phyloP scores from a whole-genome alignment of 2,888 invertebrate genomes.

The Hartigia nigra region DNA sequence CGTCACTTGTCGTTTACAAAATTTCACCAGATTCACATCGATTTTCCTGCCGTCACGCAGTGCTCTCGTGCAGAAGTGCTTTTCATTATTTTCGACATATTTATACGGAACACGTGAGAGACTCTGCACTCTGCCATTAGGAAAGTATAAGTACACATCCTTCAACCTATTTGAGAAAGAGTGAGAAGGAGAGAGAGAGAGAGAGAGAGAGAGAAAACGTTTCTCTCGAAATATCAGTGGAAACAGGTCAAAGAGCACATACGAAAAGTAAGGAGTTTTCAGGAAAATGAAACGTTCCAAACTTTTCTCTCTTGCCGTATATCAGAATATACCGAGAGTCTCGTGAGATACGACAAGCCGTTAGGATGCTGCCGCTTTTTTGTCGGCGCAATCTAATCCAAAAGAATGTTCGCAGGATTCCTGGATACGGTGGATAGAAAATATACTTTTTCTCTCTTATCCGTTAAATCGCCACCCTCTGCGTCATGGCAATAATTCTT shows the following conservation, averaged over 20 bases:
- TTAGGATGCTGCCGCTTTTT: background rate
- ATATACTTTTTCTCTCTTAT: background rate
- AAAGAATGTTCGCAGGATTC: background rate
- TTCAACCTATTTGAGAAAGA: no score
- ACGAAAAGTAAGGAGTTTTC: background rate
- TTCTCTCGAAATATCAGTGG: background rate
- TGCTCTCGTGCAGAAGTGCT: background rate
- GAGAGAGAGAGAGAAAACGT: background rate
- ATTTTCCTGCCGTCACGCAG: background rate
- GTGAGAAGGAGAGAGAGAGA: background rate
- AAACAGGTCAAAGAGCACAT: background rate
- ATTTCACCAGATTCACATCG: background rate
- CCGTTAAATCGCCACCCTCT: background rate
- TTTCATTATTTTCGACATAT: background rate
- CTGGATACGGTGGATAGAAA: background rate
- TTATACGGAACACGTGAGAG: background rate
- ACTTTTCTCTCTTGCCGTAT: background rate
- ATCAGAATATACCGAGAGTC: background rate
- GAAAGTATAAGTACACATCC: background rate
- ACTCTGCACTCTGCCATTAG: background rate
- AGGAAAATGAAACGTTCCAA: background rate
- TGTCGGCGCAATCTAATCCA: background rate
- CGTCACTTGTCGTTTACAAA: background rate
- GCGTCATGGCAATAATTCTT: background rate
- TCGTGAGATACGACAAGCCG: background rate